phyloP scores from a whole-genome alignment of 2,113 vertebrate species.

The Orycteropus afer region DNA sequence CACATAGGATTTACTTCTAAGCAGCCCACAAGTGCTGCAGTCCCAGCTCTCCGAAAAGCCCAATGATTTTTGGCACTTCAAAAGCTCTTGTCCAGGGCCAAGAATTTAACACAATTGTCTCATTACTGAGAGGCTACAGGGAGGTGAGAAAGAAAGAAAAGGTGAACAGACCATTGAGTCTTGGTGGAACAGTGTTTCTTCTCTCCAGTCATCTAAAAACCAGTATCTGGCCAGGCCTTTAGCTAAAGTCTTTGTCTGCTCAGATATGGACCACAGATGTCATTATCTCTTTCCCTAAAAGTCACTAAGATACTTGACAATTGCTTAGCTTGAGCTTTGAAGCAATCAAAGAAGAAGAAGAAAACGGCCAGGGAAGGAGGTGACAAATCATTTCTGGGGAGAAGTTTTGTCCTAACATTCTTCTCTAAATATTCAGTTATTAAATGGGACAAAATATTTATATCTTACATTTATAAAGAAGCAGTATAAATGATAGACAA shows the following conservation, averaged over 20 bases:
- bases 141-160: not conserved
- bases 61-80: not conserved
- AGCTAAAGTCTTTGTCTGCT: not conserved
- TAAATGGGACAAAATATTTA: not conserved
- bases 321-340: constrained; percentile 7
- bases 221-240: not conserved
- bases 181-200: not conserved
- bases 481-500: no score
- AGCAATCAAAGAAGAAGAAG: not conserved
- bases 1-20: not conserved
- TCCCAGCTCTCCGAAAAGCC: not conserved
- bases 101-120: not conserved
- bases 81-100: not conserved
- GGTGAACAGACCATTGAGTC: not conserved
- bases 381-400: constrained; percentile 2
- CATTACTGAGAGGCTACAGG: not conserved
- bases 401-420: constrained; percentile 48
- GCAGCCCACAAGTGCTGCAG: not conserved
- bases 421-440: constrained; percentile 7
- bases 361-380: not conserved
- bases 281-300: not conserved
- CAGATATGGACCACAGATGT: not conserved
- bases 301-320: not conserved
- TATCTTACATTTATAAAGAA: not conserved
- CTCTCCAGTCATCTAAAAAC: not conserved